Conservation (phyloP, 2,113 vertebrate genomes). For the Piprites chloris region DNA sequence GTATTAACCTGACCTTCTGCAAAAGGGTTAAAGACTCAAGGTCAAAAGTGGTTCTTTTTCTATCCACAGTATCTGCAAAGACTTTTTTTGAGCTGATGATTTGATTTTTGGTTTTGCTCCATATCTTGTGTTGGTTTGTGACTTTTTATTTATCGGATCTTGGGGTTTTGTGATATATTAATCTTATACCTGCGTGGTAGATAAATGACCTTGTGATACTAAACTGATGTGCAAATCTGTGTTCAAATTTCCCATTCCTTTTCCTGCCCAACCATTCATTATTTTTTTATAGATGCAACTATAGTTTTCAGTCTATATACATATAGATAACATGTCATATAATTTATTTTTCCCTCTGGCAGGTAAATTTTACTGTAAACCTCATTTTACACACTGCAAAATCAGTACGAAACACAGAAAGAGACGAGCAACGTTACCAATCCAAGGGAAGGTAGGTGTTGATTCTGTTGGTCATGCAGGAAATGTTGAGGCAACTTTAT, state of each 20-base stretch:
- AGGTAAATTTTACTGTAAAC: slow-evolving; percentile 96
- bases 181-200: not conserved
- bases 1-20: not conserved
- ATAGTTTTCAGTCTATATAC: not conserved
- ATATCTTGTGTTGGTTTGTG: not conserved
- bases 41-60: not conserved
- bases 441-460: slow-evolving; percentile 60
- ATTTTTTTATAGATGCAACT: not conserved
- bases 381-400: slow-evolving; percentile 89
- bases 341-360: slow-evolving; percentile 8
- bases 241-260: not conserved
- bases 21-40: not conserved
- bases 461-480: not conserved
- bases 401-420: slow-evolving; percentile 77
- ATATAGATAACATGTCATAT: not conserved
- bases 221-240: not conserved
- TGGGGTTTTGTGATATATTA: not conserved
- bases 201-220: not conserved
- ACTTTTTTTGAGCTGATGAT: not conserved
- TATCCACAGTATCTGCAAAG: not conserved
- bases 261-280: not conserved
- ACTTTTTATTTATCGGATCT: not conserved
- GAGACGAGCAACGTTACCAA: slow-evolving; percentile 73
- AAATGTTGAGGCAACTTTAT: not conserved
- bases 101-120: not conserved